phyloP scores from a whole-genome alignment of 2,888 invertebrate genomes.

The Drosophila affinis region DNA sequence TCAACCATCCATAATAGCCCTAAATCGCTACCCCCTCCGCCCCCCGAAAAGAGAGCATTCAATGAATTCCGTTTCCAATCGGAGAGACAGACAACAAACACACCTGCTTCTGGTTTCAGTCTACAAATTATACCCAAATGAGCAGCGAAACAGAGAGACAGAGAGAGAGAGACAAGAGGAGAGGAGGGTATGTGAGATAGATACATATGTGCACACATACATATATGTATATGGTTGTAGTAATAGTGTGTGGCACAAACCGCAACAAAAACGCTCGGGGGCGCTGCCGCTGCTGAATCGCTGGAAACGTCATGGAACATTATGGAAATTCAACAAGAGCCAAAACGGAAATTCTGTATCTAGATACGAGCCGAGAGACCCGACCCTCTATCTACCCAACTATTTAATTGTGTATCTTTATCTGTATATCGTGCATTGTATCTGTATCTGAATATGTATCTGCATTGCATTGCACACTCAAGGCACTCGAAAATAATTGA shows the following conservation, averaged over 20 bases:
- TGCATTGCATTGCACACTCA: background rate
- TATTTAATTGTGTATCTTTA: background rate
- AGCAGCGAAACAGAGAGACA: background rate
- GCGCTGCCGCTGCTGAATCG: too few species aligned
- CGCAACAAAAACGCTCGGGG: background rate
- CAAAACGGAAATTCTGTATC: constrained; percentile 47
- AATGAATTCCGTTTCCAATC: background rate
- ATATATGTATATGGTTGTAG: too few species aligned
- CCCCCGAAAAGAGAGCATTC: background rate
- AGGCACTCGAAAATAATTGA: background rate
- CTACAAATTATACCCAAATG: background rate
- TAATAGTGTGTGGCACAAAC: background rate
- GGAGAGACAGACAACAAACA: background rate
- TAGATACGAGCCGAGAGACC: constrained; percentile 21
- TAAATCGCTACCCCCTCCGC: background rate
- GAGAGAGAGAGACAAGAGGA: background rate
- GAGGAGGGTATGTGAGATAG: background rate
- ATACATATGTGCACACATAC: background rate
- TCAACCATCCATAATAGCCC: too few species aligned
- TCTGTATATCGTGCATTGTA: background rate
- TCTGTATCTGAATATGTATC: background rate
- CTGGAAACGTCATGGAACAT: constrained; percentile 29
- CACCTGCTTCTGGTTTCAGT: background rate
- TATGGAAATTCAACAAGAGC: constrained; percentile 39
- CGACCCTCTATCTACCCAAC: background rate